Percentiles rank a stretch among this genome's conserved stretches.
Evolutionary conservation across 2,113 vertebrate species (phyloP).

Genomic region (Cephalopholis sonnerati): DNA sequence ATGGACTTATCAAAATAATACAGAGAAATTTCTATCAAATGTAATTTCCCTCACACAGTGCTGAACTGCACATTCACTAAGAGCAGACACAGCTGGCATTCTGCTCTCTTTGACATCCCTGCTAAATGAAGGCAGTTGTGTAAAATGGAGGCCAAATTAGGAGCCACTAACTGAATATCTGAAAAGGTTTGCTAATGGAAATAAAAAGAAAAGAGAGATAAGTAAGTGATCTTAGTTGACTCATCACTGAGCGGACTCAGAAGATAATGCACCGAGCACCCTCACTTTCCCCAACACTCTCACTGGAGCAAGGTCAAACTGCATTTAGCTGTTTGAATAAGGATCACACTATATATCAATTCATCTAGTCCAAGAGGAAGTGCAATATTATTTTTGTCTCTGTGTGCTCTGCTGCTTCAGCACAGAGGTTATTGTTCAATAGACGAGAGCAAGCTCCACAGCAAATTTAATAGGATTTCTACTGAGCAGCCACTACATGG

Average conservation of each 20-base stretch:
- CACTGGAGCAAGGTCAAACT: not conserved
- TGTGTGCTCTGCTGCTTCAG: conserved; percentile 1
- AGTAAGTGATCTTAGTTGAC: conserved; percentile 5
- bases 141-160: not conserved
- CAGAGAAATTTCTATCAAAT: not conserved
- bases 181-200: conserved; percentile 12
- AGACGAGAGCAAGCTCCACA: not conserved
- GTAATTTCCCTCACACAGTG: not conserved
- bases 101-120: not conserved
- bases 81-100: not conserved
- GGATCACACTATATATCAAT: not conserved
- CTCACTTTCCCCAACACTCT: not conserved
- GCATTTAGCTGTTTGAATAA: conserved; percentile 10
- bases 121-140: not conserved
- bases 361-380: not conserved
- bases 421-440: not conserved
- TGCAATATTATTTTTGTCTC: not conserved
- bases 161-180: not conserved
- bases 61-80: conserved; percentile 1
- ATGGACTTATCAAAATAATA: not conserved
- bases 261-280: not conserved
- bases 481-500: not conserved
- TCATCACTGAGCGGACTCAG: not conserved
- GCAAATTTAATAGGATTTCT: not conserved
- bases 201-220: not conserved